A percentile compares a stretch with the other conserved stretches of the same genome.
phyloP scores from a whole-genome alignment of 1,140 invertebrate genomes.

The Notospermus geniculatus region DNA sequence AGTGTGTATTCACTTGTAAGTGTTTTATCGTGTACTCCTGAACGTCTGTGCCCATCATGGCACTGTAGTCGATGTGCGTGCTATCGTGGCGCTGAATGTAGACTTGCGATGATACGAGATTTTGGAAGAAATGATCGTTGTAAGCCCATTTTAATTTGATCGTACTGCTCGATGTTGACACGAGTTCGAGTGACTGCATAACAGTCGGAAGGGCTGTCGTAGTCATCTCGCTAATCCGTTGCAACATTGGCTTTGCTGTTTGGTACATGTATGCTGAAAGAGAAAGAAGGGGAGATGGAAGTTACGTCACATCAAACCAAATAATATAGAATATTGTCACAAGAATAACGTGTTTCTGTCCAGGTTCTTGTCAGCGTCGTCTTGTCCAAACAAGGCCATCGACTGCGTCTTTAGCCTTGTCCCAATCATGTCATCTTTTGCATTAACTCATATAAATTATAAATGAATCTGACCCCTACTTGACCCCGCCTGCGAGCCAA shows the following conservation, averaged over 20 bases:
- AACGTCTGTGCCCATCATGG: conserved; percentile 22
- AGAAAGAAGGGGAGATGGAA: too few species aligned
- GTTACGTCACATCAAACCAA: too few species aligned
- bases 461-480: too few species aligned
- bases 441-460: too few species aligned
- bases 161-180: not conserved
- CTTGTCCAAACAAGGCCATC: too few species aligned
- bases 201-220: conserved; percentile 1
- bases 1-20: conserved; percentile 46
- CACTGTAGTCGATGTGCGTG: conserved; percentile 40
- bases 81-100: conserved; percentile 43
- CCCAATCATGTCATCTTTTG: too few species aligned
- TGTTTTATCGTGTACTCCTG: conserved; percentile 35
- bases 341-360: too few species aligned
- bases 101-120: conserved; percentile 29
- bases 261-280: too few species aligned
- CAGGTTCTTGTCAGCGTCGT: too few species aligned
- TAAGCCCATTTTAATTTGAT: not conserved
- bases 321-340: too few species aligned
- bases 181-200: not conserved
- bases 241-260: not conserved
- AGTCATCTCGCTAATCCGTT: not conserved
- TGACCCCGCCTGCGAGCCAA: too few species aligned
- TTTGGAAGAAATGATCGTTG: not conserved
- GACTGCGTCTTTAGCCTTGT: too few species aligned